These are phyloP conservation scores for Bombus pyrosoma DNA, from an alignment of 1,140 invertebrate species.

Conservation along the genomic window DNA sequence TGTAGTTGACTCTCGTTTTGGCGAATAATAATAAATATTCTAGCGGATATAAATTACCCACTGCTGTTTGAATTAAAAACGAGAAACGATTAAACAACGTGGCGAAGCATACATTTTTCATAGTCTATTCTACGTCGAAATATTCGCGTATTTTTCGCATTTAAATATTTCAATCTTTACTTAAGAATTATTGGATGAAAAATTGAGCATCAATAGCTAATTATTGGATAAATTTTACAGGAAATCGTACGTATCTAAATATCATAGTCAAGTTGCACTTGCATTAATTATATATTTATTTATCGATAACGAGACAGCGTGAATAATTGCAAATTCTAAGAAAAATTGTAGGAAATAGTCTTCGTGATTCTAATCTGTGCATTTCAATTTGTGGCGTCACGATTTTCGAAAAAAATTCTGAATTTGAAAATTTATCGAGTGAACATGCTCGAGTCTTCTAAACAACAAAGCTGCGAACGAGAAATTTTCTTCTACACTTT, in stretches of 20 bases:
- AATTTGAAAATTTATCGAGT: background rate
- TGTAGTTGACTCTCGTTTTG: background rate
- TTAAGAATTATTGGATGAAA: background rate
- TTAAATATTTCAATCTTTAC: background rate
- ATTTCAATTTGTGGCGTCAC: too few relatives aligned
- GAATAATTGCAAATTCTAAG: background rate
- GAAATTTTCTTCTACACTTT: too few relatives aligned
- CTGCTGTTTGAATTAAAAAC: background rate
- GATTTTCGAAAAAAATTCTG: background rate
- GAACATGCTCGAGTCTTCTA: background rate
- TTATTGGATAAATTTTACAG: background rate
- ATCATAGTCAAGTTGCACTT: background rate
- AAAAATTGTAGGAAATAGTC: background rate
- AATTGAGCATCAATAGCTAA: background rate
- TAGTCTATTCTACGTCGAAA: background rate
- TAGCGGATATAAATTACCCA: background rate
- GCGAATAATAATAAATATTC: background rate
- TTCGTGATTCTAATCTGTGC: too few relatives aligned
- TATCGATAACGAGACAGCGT: too few relatives aligned
- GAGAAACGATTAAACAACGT: background rate
- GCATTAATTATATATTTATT: background rate
- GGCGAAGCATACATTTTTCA: background rate
- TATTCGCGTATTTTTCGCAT: too few relatives aligned
- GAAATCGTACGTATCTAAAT: background rate
- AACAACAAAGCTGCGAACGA: too few relatives aligned